Base-by-base conservation (phyloP, 2,797 vertebrate species). In the Triplophysa yarkandensis region DNA sequence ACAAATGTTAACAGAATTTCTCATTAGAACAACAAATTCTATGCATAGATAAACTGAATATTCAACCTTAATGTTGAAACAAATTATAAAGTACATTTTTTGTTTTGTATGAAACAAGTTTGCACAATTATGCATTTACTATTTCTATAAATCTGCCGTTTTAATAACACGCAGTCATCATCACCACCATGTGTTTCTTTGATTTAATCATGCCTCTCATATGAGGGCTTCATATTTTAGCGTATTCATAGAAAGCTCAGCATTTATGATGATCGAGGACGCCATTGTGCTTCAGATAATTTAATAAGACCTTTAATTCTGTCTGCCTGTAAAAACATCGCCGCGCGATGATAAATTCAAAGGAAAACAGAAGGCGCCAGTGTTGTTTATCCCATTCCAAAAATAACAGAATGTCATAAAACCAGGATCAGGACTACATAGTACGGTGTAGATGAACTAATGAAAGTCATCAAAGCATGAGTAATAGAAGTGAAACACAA, bases 211-310 rank as follows among this genome's bases (percentile, higher is more conserved):
- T 4, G 21, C 41, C 32, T 52, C 25, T 63, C 19, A 60, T 13
- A 10, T 48, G 65, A 58, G 14, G 34, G 23, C 57, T 68, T 28
- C 23, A 36, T 50, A 32, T 64, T 65, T 52, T 62, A 34, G 71
- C 16, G 68, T 67, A 65, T 74, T 74, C 58, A 46, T 62, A 57
- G 70, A 73, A 73, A 73, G 62, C 30, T 25, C 68, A 73, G 62
- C 30, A 19, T 73, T 73, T 68, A 76, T 66, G 36, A 79, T 71
- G 77, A 79, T 76, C 67, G 66, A 76, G 43, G 23, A 61, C 6
- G 39, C 67, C 39, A 28, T 52, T 75, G 54, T 60, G 67, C 71
- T 75, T 75, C 65, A 61, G 61, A 21, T 79, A 62, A 71, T 76
- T 46, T 27, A 71, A 76, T 76, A 54, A 54, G 14, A 66, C 36